These are phyloP conservation scores for Cenopis cana DNA, from an alignment of 2,888 invertebrate genomes.

Conservation along the genomic window DNA sequence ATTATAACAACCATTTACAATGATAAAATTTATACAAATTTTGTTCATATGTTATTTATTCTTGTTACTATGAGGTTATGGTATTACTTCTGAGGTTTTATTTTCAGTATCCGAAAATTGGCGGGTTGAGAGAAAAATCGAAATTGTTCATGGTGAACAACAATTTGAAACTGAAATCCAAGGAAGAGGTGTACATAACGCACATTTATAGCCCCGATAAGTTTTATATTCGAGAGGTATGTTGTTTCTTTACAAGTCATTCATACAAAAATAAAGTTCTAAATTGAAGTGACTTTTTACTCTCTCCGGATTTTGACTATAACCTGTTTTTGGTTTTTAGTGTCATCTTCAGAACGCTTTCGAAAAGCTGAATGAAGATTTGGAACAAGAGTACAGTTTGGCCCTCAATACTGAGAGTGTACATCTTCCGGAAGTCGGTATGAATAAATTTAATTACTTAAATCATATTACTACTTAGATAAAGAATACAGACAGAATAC, in stretches of 20 bases:
- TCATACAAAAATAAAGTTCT: not conserved
- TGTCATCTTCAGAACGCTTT: conserved; percentile 64
- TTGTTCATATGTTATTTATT: too few relatives aligned
- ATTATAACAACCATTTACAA: too few relatives aligned
- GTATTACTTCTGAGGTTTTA: not conserved
- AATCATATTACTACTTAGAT: not conserved
- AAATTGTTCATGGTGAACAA: conserved; percentile 63
- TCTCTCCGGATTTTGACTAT: not conserved
- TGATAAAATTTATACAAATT: too few relatives aligned
- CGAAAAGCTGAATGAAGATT: conserved; percentile 71
- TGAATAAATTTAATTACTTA: conserved; percentile 50
- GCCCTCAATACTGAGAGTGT: conserved; percentile 61
- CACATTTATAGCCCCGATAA: conserved; percentile 86
- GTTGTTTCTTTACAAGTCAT: not conserved
- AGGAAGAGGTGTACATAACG: conserved; percentile 82
- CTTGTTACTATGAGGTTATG: too few relatives aligned
- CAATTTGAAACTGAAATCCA: conserved; percentile 67
- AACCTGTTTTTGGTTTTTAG: conserved; percentile 53
- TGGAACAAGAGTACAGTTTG: conserved; percentile 74
- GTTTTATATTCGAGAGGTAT: conserved; percentile 88
- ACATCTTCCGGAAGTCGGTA: conserved; percentile 82
- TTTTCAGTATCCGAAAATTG: conserved; percentile 66
- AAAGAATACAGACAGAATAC: too few relatives aligned
- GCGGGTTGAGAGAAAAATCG: conserved; percentile 62
- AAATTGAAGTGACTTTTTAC: too few relatives aligned